Evolutionary conservation across 1,140 invertebrate genomes (phyloP).

Genomic region (Aplysia californica): DNA sequence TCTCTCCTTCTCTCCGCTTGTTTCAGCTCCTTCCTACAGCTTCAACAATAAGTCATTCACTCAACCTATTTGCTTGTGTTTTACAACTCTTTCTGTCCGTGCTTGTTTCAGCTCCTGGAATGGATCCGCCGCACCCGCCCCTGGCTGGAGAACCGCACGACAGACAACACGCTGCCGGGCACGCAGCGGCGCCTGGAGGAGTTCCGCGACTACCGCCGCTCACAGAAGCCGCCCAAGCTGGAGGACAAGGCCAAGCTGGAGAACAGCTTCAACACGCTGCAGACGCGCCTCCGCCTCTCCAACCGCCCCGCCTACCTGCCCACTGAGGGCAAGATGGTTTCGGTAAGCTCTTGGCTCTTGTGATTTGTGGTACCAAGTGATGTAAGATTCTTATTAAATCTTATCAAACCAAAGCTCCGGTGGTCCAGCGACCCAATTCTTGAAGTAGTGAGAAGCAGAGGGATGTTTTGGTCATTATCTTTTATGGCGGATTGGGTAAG

Average conservation of each 20-base stretch:
- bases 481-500: too few relatives aligned
- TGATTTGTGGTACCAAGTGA: neutral
- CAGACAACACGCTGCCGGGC: slow-evolving; percentile 96
- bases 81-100: too few relatives aligned
- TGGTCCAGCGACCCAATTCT: too few relatives aligned
- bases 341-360: slow-evolving; percentile 73
- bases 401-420: too few relatives aligned
- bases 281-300: slow-evolving; percentile 93
- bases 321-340: slow-evolving; percentile 98
- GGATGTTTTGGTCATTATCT: too few relatives aligned
- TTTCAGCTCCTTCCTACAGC: too few relatives aligned
- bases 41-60: too few relatives aligned
- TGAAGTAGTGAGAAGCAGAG: too few relatives aligned
- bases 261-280: slow-evolving; percentile 98
- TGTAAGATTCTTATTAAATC: too few relatives aligned
- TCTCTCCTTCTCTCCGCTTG: too few relatives aligned
- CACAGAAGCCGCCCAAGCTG: slow-evolving; percentile 98
- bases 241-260: slow-evolving; percentile 98
- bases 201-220: slow-evolving; percentile 97
- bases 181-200: slow-evolving; percentile 98
- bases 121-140: slow-evolving; percentile 97
- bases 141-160: slow-evolving; percentile 96
- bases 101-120: slow-evolving; percentile 89
- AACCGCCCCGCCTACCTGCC: slow-evolving; percentile 99
- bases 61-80: too few relatives aligned